phyloP scores from a whole-genome alignment of 2,888 invertebrate genomes.

The Lochmaea capreae region DNA sequence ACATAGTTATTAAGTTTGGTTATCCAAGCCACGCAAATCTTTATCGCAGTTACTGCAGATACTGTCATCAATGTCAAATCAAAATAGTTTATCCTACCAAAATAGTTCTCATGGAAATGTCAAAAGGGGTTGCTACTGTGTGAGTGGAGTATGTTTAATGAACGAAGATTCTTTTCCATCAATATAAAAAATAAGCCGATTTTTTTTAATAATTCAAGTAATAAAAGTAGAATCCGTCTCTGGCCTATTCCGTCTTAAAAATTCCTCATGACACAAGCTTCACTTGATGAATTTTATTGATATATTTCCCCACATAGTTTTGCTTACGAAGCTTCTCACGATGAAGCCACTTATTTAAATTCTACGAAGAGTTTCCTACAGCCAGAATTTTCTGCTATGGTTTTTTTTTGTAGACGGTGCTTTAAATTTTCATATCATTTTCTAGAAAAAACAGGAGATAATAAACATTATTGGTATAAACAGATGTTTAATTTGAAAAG shows the following conservation, averaged over 20 bases:
- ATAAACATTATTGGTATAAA: neutral
- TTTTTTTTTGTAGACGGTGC: neutral
- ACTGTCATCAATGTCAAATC: too few relatives aligned
- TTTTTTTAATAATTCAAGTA: neutral
- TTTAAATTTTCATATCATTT: slow-evolving; percentile 16
- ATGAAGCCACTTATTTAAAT: slow-evolving; percentile 14
- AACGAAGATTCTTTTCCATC: too few relatives aligned
- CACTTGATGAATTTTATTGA: slow-evolving; percentile 5
- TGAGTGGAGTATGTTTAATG: too few relatives aligned
- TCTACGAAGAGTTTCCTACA: neutral
- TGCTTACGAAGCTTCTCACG: slow-evolving; percentile 11
- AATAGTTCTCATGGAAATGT: too few relatives aligned
- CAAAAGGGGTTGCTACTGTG: too few relatives aligned
- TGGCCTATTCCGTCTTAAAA: neutral
- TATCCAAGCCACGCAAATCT: too few relatives aligned
- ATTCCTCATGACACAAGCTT: neutral
- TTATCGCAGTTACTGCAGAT: too few relatives aligned
- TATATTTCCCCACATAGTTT: slow-evolving; percentile 8
- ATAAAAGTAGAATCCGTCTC: neutral
- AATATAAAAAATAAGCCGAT: too few relatives aligned
- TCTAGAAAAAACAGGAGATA: neutral
- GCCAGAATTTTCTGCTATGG: neutral
- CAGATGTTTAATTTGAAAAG: too few relatives aligned
- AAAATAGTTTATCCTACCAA: too few relatives aligned
- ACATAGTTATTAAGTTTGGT: too few relatives aligned